Evolutionary conservation across 2,888 invertebrate species (phyloP).

Genomic region (Trichogramma dendrolimi): DNA sequence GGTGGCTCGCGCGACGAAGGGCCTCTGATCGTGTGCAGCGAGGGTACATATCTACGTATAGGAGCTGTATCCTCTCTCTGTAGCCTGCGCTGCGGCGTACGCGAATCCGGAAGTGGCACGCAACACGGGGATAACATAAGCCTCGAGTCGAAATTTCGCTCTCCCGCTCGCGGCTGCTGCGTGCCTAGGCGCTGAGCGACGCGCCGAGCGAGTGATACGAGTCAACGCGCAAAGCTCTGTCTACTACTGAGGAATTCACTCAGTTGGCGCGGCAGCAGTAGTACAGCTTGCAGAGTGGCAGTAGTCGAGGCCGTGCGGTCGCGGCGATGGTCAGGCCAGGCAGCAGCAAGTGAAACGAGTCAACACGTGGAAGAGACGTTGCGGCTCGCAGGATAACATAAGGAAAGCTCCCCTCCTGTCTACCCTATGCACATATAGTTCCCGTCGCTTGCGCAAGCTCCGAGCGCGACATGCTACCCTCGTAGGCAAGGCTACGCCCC

Average conservation of each 20-base stretch:
- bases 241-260: too few relatives aligned
- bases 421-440: too few relatives aligned
- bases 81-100: neutral
- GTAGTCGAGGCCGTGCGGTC: too few relatives aligned
- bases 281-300: too few relatives aligned
- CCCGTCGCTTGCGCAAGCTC: neutral
- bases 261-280: too few relatives aligned
- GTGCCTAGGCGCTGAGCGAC: neutral
- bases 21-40: too few relatives aligned
- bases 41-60: too few relatives aligned
- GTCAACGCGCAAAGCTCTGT: neutral
- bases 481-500: constrained; percentile 30
- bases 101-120: constrained; percentile 20
- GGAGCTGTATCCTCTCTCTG: too few relatives aligned
- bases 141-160: neutral
- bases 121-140: constrained; percentile 21
- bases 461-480: constrained; percentile 31
- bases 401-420: constrained; percentile 4
- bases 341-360: constrained; percentile 15
- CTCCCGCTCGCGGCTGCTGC: neutral
- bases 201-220: neutral
- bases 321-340: too few relatives aligned
- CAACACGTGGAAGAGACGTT: constrained; percentile 40
- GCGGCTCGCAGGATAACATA: constrained; percentile 38
- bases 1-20: too few relatives aligned